Conservation (phyloP, 1,140 invertebrate species). For the Archivesica marissinica region DNA sequence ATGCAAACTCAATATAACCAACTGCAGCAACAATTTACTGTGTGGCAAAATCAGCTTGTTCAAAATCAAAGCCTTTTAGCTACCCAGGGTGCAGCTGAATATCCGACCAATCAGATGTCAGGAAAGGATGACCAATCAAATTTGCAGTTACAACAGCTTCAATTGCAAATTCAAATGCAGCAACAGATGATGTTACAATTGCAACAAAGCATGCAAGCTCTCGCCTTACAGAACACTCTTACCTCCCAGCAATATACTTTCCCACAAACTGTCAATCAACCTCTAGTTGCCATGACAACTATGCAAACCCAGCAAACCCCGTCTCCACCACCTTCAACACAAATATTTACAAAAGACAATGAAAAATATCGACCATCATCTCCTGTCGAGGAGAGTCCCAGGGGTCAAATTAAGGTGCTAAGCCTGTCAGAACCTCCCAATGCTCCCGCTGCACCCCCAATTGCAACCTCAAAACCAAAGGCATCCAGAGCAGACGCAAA, state of each 20-base stretch:
- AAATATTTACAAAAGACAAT: constrained; percentile 32
- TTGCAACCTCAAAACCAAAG: constrained; percentile 11
- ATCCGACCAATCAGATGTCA: constrained; percentile 17
- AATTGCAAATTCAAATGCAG: constrained; percentile 74
- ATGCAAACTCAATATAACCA: constrained; percentile 67
- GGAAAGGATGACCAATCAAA: constrained; percentile 60
- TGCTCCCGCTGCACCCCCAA: constrained; percentile 27
- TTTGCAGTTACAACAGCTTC: constrained; percentile 70
- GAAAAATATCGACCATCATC: constrained; percentile 1
- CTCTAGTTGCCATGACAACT: constrained; percentile 11
- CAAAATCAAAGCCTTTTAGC: constrained; percentile 75
- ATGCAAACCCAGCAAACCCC: constrained; percentile 6
- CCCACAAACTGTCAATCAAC: constrained; percentile 32
- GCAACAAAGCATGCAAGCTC: constrained; percentile 74
- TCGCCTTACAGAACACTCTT: constrained; percentile 65
- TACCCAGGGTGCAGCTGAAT: constrained; percentile 27
- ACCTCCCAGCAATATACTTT: constrained; percentile 33
- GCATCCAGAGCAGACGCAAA: constrained; percentile 55
- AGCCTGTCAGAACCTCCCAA: not conserved
- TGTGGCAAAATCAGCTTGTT: constrained; percentile 77
- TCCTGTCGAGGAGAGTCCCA: not conserved
- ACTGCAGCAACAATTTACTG: constrained; percentile 71
- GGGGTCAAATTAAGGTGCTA: not conserved
- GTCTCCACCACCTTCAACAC: constrained; percentile 5
- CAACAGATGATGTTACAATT: constrained; percentile 75